These are phyloP conservation scores for Onychostoma macrolepis DNA, from an alignment of 2,113 vertebrate genomes.

Conservation along the genomic window DNA sequence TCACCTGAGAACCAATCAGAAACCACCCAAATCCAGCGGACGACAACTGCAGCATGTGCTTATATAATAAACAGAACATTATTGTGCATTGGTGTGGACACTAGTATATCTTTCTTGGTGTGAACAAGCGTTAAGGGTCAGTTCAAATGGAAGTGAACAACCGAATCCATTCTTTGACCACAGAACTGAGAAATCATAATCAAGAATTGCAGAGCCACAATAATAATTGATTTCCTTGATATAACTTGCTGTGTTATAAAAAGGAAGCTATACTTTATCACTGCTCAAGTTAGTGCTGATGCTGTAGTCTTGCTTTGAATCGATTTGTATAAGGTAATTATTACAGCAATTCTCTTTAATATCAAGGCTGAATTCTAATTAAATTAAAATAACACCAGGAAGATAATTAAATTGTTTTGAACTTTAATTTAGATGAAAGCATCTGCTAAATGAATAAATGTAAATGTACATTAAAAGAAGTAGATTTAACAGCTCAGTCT, in stretches of 20 bases:
- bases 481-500: not conserved
- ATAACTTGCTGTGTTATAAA: not conserved
- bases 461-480: not conserved
- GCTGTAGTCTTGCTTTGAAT: not conserved
- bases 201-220: not conserved
- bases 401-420: not conserved
- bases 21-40: too few species aligned
- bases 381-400: not conserved
- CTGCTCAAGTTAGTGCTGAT: not conserved
- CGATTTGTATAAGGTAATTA: not conserved
- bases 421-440: not conserved
- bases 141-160: not conserved
- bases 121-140: not conserved
- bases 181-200: not conserved
- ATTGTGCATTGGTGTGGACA: too few species aligned
- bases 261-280: not conserved
- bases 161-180: not conserved
- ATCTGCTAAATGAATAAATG: not conserved
- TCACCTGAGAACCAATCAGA: too few species aligned
- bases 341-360: not conserved
- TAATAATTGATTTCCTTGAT: not conserved
- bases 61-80: too few species aligned
- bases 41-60: too few species aligned
- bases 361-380: not conserved
- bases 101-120: not conserved